Conservation (phyloP, 2,888 invertebrate genomes). For the Habrosyne pyritoides region DNA sequence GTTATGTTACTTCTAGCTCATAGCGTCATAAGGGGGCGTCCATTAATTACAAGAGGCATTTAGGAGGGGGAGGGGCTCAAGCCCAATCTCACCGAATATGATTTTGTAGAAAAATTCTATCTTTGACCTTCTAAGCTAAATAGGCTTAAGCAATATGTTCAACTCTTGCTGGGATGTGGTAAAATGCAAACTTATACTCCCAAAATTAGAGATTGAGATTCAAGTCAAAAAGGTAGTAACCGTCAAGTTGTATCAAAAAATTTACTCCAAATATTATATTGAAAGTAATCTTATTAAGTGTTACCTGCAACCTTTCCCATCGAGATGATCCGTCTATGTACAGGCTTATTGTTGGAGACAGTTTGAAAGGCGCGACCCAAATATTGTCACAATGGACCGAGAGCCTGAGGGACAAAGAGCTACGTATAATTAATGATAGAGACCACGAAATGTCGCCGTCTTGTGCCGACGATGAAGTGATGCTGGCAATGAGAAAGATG, state of each 20-base stretch:
- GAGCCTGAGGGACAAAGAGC: slow-evolving; percentile 75
- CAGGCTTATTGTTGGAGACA: slow-evolving; percentile 59
- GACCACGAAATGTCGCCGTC: slow-evolving; percentile 77
- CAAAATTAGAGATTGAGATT: background rate
- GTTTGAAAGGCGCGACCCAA: slow-evolving; percentile 77
- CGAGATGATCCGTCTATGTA: slow-evolving; percentile 75
- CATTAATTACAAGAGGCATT: no score
- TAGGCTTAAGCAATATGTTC: no score
- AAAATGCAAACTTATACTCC: no score
- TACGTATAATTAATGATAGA: slow-evolving; percentile 79
- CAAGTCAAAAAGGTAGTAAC: slow-evolving; percentile 4
- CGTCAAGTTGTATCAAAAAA: slow-evolving; percentile 13
- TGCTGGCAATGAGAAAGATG: slow-evolving; percentile 33
- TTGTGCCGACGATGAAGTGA: slow-evolving; percentile 60
- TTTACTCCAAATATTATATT: slow-evolving; percentile 18
- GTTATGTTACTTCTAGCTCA: no score
- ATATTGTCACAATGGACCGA: slow-evolving; percentile 80
- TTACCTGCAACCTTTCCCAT: slow-evolving; percentile 67
- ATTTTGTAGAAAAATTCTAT: no score
- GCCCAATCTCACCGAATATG: no score
- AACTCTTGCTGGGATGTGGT: no score
- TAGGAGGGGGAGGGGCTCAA: no score
- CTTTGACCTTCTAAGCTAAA: no score
- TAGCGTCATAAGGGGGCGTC: no score
- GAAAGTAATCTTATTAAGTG: slow-evolving; percentile 39